phyloP scores from a whole-genome alignment of 2,797 vertebrate species.

The Hafferia zeledoni region DNA sequence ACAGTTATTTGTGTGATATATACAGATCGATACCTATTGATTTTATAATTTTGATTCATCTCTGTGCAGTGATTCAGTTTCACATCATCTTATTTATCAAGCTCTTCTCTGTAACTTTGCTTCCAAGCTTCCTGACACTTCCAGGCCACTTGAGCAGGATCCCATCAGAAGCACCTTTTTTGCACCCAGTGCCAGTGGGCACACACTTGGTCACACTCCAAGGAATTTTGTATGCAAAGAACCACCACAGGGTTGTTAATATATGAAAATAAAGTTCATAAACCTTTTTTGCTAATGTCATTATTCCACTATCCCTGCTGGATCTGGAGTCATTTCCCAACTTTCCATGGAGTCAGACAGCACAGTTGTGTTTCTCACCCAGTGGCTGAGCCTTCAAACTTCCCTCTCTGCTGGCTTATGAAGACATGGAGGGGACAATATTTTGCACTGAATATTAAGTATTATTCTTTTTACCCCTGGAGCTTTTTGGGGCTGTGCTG shows the following conservation, averaged over 20 bases:
- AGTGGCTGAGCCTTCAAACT: not conserved
- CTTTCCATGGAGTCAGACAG: not conserved
- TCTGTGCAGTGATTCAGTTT: conserved; percentile 34
- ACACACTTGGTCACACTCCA: accelerated
- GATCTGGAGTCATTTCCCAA: not conserved
- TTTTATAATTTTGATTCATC: conserved; percentile 74
- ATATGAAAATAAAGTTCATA: not conserved
- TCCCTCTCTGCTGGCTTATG: not conserved
- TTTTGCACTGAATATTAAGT: not conserved
- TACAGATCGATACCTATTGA: conserved; percentile 69
- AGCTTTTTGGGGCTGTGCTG: accelerated
- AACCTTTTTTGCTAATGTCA: not conserved
- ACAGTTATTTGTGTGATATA: conserved; percentile 69
- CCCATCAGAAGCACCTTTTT: not conserved
- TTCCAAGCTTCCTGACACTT: not conserved
- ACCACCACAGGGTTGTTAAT: not conserved
- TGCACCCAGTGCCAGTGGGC: not conserved
- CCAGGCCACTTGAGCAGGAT: not conserved
- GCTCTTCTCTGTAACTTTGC: not conserved
- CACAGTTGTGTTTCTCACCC: accelerated
- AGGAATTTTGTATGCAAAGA: not conserved
- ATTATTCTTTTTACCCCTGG: not conserved
- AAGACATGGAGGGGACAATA: not conserved
- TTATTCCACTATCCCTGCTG: accelerated
- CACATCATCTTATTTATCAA: conserved; percentile 62